Conservation (phyloP, 92 coral and sea anemone species). For the Porites cylindrica region DNA sequence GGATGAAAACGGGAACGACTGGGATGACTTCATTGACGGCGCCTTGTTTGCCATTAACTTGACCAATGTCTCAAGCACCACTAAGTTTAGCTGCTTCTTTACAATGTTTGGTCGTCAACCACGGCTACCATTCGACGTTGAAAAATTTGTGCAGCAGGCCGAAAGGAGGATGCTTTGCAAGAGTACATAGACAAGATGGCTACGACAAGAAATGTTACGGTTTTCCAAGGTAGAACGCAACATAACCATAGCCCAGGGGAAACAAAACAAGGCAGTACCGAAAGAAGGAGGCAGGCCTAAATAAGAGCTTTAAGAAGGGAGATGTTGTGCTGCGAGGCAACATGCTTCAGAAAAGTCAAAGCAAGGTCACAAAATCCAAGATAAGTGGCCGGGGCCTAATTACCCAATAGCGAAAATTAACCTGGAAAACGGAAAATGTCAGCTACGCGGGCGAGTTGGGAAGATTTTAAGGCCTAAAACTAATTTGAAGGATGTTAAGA, state of each 20-base stretch:
- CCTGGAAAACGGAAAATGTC: no score
- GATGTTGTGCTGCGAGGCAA: no score
- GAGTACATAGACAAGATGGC: slow-evolving; percentile 37
- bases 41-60: slow-evolving; percentile 65
- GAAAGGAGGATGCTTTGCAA: not conserved
- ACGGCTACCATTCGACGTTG: slow-evolving; percentile 62
- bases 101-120: slow-evolving; percentile 61
- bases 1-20: slow-evolving; percentile 40
- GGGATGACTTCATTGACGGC: slow-evolving; percentile 75
- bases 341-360: no score
- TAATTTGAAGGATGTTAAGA: no score
- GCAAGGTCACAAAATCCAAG: no score
- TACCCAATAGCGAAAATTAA: no score
- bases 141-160: slow-evolving; percentile 16
- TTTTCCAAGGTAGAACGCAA: slow-evolving; percentile 44
- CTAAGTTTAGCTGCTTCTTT: slow-evolving; percentile 72
- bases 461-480: no score
- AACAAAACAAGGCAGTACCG: slow-evolving; percentile 62
- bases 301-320: no score
- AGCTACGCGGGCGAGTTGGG: no score
- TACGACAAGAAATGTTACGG: slow-evolving; percentile 35
- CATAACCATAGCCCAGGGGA: slow-evolving; percentile 66
- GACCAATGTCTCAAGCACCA: slow-evolving; percentile 62
- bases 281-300: not conserved
- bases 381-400: not conserved